Evolutionary conservation across 1,140 invertebrate species (phyloP), one percentile per base, ranked within the genome.

Genomic region (Microvelia longipes): DNA sequence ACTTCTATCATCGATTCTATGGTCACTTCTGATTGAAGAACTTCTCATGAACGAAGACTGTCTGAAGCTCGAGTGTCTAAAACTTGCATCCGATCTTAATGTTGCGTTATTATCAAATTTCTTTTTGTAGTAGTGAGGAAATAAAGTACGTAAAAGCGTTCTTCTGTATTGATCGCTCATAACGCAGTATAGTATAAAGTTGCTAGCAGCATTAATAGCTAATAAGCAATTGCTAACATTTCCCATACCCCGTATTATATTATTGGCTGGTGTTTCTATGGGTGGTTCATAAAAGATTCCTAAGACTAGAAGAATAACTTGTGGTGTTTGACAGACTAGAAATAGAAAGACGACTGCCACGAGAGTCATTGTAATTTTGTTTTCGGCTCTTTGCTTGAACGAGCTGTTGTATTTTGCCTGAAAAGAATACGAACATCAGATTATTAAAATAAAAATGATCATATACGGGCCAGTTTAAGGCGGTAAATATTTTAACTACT

Each of bases 161-260:
- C 84, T 84, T 28, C 90, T 81, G 80, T 90, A 92, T 74, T 88
- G 88, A 75, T 88, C 86, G 72, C 88, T 89, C 74, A 92, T 83
- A 28, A 86, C 85, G 71, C 88, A 90, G 77, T 92, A 92, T 35
- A 92, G 79, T 66, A 92, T 80, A 78, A 92, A 91, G 79, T 91
- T 91, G 1, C 82, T 83, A 15, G 86, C 83, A 1, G 90, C 86
- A 79, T 91, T 91, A 35, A 90, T 79, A 29, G 85, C 83, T 5
- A 87, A 81, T 25, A 92, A 78, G 26, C 90, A 80, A 77, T 91
- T 91, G 77, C 85, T 88, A 28, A 91, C 83, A 78, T 90, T 91
- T 11, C 87, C 86, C 1, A 88, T 77, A 63, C 83, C 85, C 70
- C 75, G 75, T 0, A 83, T 75, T 1, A 85, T 73, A 72, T 78